Conservation (phyloP, 2,888 invertebrate genomes). For the Bhutanitis thaidina region DNA sequence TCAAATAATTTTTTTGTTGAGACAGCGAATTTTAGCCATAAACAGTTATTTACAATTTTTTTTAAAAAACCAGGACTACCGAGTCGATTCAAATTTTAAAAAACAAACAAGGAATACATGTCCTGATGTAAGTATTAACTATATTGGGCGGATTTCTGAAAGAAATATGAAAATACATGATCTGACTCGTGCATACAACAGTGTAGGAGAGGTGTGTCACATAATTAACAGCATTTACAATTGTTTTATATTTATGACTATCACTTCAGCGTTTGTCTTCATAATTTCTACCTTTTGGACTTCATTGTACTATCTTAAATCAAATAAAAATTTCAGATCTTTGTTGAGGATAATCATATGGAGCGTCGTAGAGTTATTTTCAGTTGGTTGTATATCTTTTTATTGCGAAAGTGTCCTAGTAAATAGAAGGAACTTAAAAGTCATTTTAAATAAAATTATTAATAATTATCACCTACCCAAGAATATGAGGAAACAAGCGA, state of each 20-base stretch:
- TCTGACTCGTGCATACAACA: conserved; percentile 42
- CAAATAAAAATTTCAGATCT: conserved; percentile 27
- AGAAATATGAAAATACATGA: conserved; percentile 44
- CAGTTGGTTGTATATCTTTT: conserved; percentile 38
- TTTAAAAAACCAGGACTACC: conserved; percentile 33
- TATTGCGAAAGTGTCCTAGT: conserved; percentile 44
- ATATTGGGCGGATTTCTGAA: conserved; percentile 37
- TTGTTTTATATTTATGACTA: conserved; percentile 35
- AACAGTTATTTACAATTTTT: conserved; percentile 45
- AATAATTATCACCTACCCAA: conserved; percentile 55
- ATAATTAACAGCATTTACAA: conserved; percentile 46
- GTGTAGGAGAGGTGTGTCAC: conserved; percentile 39
- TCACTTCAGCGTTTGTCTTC: conserved; percentile 41
- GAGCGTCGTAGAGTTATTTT: conserved; percentile 39
- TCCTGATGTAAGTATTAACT: conserved; percentile 30
- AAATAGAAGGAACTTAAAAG: conserved; percentile 42
- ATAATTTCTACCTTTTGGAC: conserved; percentile 50
- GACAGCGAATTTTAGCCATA: conserved; percentile 36
- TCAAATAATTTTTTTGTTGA: conserved; percentile 12
- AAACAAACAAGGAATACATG: conserved; percentile 22
- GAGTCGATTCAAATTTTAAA: conserved; percentile 4
- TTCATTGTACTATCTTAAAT: conserved; percentile 40
- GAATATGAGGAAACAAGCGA: conserved; percentile 49
- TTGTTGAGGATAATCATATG: conserved; percentile 40
- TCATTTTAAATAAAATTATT: conserved; percentile 50